Conservation (phyloP, 2,113 vertebrate species). For the Tragelaphus imberbis region DNA sequence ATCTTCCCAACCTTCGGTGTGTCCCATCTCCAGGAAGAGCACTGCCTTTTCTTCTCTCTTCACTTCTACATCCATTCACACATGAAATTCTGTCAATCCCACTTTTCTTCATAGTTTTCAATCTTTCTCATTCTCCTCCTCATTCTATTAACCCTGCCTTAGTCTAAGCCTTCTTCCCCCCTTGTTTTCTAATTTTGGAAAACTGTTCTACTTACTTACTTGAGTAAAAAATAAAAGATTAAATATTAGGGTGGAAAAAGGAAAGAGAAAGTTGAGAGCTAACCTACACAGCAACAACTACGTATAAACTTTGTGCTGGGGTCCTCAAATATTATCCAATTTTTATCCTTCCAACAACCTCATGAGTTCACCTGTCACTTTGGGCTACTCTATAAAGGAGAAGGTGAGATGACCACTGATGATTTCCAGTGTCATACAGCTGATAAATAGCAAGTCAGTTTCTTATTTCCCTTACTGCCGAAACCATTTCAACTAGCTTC, state of each 20-base stretch:
- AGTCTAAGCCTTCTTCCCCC: not conserved
- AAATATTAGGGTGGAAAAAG: not conserved
- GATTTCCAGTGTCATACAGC: not conserved
- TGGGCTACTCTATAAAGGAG: not conserved
- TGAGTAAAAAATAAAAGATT: not conserved
- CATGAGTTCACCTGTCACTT: not conserved
- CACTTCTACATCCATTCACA: not conserved
- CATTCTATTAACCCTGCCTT: not conserved
- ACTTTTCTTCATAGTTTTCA: not conserved
- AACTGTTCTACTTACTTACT: not conserved
- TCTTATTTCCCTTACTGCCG: not conserved
- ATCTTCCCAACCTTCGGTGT: accelerated
- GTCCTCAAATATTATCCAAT: not conserved
- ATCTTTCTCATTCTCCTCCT: not conserved
- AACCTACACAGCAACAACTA: not conserved
- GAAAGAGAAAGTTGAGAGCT: not conserved
- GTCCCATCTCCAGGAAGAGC: not conserved
- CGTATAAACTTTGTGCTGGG: not conserved
- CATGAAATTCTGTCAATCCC: not conserved
- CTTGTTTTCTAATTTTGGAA: not conserved
- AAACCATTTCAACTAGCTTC: not conserved
- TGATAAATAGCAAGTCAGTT: not conserved
- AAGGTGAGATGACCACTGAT: not conserved
- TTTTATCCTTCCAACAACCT: not conserved
- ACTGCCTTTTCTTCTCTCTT: not conserved